phyloP scores from a whole-genome alignment of 2,888 invertebrate genomes.

The Coenonympha arcania region DNA sequence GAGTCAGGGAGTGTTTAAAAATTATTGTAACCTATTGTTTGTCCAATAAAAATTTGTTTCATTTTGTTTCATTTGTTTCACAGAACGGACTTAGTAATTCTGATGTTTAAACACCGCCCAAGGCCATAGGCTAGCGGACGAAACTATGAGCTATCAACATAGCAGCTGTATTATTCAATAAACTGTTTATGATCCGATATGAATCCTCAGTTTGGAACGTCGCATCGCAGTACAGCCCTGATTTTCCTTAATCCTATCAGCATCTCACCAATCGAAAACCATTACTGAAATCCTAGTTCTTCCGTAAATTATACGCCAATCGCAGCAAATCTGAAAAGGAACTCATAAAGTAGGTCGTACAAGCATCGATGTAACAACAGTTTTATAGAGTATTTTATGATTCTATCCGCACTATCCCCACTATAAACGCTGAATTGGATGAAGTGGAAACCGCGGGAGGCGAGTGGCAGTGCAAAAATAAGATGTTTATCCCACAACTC shows the following conservation, averaged over 20 bases:
- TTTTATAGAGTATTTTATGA: constrained; percentile 65
- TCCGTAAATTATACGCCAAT: constrained; percentile 31
- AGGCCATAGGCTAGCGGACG: no score
- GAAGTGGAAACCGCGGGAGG: constrained; percentile 41
- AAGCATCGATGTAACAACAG: constrained; percentile 50
- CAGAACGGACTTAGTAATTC: no score
- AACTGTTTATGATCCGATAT: background rate
- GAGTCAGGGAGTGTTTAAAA: no score
- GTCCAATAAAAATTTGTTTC: no score
- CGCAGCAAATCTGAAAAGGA: constrained; percentile 48
- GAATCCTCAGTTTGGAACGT: background rate
- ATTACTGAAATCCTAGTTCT: constrained; percentile 8
- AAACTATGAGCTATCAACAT: no score
- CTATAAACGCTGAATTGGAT: constrained; percentile 64
- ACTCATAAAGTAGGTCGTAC: constrained; percentile 49
- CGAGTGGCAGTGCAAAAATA: constrained; percentile 24
- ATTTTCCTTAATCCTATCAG: background rate
- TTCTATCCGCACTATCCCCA: constrained; percentile 57
- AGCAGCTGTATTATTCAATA: background rate
- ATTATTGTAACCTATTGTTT: no score
- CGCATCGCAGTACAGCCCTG: background rate
- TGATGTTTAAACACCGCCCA: no score
- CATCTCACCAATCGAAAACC: constrained; percentile 1
- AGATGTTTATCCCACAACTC: constrained; percentile 13
- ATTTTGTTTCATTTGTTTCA: no score